Percentiles rank a stretch among this genome's conserved stretches.
Conservation (phyloP, 2,113 vertebrate species). For the Craseonycteris thonglongyai region DNA sequence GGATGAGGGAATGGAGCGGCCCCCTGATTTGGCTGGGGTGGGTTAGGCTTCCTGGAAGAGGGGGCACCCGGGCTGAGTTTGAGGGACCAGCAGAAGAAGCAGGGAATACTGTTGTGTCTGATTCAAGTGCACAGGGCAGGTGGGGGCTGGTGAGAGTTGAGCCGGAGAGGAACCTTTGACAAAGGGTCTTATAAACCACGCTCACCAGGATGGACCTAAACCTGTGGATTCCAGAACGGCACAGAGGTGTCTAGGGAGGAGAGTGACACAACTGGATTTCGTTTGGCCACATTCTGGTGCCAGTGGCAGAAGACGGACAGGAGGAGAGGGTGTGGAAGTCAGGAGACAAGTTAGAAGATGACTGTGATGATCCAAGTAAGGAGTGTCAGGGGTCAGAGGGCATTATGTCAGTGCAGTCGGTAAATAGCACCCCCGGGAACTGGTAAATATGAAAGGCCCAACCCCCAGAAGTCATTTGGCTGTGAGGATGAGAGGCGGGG, state of each 20-base stretch:
- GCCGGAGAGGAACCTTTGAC: not conserved
- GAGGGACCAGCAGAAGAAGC: not conserved
- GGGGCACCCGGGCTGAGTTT: too few species aligned
- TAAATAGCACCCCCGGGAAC: not conserved
- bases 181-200: not conserved
- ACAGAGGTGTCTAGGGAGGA: not conserved
- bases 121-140: not conserved
- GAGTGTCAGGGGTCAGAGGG: not conserved
- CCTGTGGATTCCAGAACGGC: not conserved
- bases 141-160: not conserved
- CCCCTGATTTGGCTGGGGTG: too few species aligned
- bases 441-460: not conserved
- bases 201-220: not conserved
- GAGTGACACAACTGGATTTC: not conserved
- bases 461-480: not conserved
- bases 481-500: not conserved
- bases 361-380: fast-evolving
- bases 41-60: not conserved
- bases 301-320: not conserved
- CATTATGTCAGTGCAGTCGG: not conserved
- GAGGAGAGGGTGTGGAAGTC: not conserved
- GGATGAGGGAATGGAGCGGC: not conserved
- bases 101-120: not conserved
- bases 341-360: not conserved
- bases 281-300: not conserved